These are phyloP conservation scores for Tiliqua scincoides DNA, from an alignment of 2,113 vertebrate species.

Conservation along the genomic window DNA sequence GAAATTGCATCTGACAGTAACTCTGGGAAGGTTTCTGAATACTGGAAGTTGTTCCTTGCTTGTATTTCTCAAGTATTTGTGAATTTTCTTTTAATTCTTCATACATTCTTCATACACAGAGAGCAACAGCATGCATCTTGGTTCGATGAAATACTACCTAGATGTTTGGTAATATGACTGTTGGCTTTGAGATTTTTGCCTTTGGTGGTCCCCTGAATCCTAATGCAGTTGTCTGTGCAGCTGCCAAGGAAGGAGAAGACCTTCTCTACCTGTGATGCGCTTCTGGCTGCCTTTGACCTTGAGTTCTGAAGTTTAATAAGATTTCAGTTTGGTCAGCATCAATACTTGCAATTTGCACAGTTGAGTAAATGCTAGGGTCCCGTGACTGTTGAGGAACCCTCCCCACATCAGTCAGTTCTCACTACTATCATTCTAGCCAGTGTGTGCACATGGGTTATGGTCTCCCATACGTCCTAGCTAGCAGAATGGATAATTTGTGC, in stretches of 20 bases:
- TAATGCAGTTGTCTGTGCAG: background rate
- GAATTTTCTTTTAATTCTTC: too few relatives aligned
- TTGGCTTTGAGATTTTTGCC: background rate
- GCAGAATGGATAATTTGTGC: too few relatives aligned
- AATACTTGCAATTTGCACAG: background rate
- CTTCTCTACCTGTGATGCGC: background rate
- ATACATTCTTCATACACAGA: background rate
- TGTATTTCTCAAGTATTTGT: too few relatives aligned
- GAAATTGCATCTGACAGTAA: constrained; percentile 2
- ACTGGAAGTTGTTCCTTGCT: too few relatives aligned
- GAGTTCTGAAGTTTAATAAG: background rate
- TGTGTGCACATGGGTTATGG: background rate
- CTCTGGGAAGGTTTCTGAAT: background rate
- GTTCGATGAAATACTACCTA: background rate
- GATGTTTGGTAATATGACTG: background rate
- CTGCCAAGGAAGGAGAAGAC: background rate
- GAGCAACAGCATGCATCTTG: background rate
- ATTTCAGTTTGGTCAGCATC: background rate
- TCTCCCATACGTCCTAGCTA: background rate
- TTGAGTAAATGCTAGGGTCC: background rate
- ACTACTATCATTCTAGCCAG: background rate
- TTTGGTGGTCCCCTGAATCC: background rate
- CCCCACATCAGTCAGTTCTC: background rate
- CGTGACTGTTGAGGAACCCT: background rate
- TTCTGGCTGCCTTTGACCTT: background rate